Evolutionary conservation across 23 tunicate genomes (phyloP).

Genomic region (Ciona savignyi): DNA sequence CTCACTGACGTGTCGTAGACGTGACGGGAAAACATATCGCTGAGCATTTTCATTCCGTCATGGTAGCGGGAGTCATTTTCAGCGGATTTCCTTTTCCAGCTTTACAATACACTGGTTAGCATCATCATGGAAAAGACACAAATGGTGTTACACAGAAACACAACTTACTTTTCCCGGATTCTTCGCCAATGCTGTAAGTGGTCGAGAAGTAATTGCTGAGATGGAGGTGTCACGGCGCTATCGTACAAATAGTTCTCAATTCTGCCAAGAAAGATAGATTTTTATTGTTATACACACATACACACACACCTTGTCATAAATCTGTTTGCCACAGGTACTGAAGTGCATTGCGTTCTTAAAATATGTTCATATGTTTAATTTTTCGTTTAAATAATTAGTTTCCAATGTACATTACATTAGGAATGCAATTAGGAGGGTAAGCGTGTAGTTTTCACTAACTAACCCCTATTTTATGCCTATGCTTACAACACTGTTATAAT

Average conservation of each 20-base stretch:
- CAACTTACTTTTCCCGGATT: slow-evolving; percentile 54
- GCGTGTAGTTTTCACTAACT: too few relatives aligned
- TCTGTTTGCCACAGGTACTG: too few relatives aligned
- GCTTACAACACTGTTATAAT: too few relatives aligned
- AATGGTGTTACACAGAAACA: neutral
- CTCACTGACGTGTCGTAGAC: slow-evolving; percentile 15
- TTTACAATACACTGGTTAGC: neutral
- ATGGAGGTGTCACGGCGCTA: slow-evolving; percentile 13
- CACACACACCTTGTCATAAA: too few relatives aligned
- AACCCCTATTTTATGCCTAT: too few relatives aligned
- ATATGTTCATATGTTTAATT: too few relatives aligned
- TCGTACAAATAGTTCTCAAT: slow-evolving; percentile 30
- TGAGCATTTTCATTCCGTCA: slow-evolving; percentile 48
- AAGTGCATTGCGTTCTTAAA: too few relatives aligned
- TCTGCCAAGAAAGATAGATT: slow-evolving; percentile 3
- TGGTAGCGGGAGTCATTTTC: slow-evolving; percentile 75
- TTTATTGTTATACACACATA: too few relatives aligned
- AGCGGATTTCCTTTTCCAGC: slow-evolving; percentile 65
- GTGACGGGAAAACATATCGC: slow-evolving; percentile 40
- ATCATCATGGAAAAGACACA: neutral
- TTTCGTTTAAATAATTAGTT: too few relatives aligned
- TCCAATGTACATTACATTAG: too few relatives aligned
- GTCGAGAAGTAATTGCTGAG: slow-evolving; percentile 41
- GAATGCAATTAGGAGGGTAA: too few relatives aligned
- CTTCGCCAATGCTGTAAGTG: slow-evolving; percentile 67